Evolutionary conservation across 2,113 vertebrate species (phyloP), one percentile per base, ranked within the genome.

Genomic region (Oophaga pumilio): DNA sequence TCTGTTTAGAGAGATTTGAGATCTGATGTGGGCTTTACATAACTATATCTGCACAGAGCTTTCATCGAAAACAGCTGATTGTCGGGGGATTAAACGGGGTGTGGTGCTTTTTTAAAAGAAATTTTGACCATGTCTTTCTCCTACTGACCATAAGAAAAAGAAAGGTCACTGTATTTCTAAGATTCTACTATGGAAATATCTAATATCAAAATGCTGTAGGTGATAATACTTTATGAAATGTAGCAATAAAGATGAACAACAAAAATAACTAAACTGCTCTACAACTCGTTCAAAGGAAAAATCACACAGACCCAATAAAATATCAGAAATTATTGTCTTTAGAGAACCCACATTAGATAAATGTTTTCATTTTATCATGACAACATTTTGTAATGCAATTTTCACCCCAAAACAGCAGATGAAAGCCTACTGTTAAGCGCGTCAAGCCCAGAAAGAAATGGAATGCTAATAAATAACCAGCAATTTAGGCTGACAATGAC

Each of bases 401-500:
- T 78, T 86, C 59, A 49, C 28, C 76, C 85, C 66, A 73, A 60
- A 87, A 74, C 10, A 74, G 26, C 53, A 74, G 18, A 14, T 53
- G 78, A 43, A 60, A 81, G 82, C 89, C 89, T 57, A 74, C 43
- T 71, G 91, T 92, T 91, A 91, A 91, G 91, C 83, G 80, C 79
- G 90, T 90, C 85, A 74, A 60, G 52, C 59, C 43, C 74, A 60
- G 52, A 22, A 20, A 82, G 22, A 89, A 91, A 92, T 88, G 77
- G 93, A 93, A 92, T 90, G 90, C 91, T 93, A 93, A 93, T 94
- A 93, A 90, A 92, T 95, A 89, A 91, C 85, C 73, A 86, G 89
- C 91, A 93, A 92, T 95, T 94, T 92, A 92, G 87, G n/a, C 89
- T 93, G 93, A 93, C 92, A 90, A 93, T 93, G 91, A 88, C 78